phyloP scores from a whole-genome alignment of 2,797 vertebrate genomes.

The Nannoperca australis region DNA sequence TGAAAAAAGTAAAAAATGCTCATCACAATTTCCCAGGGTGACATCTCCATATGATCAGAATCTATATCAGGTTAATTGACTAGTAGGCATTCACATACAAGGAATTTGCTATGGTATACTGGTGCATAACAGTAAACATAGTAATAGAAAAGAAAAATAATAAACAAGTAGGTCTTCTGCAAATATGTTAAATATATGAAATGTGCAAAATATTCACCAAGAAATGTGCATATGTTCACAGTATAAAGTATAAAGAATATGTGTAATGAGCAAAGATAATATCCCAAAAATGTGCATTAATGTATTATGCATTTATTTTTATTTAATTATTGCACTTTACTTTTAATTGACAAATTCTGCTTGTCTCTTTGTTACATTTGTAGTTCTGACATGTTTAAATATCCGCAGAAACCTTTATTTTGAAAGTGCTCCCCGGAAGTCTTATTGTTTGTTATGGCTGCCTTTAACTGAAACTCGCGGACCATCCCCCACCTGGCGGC shows the following conservation, averaged over 20 bases:
- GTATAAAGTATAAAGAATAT: background rate
- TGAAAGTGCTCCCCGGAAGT: slow-evolving; percentile 59
- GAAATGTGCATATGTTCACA: too few relatives aligned
- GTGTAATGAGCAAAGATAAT: background rate
- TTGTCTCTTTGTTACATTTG: background rate
- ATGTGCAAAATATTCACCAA: too few relatives aligned
- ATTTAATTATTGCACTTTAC: background rate
- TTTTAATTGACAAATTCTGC: background rate
- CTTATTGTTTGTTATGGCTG: rapidly evolving
- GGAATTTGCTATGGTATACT: background rate
- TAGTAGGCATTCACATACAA: too few relatives aligned
- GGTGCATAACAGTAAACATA: background rate
- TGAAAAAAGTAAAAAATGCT: background rate
- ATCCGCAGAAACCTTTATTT: slow-evolving; percentile 45
- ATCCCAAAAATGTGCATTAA: background rate
- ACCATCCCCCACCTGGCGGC: slow-evolving; percentile 77
- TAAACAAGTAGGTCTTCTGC: too few relatives aligned
- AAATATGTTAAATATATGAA: too few relatives aligned
- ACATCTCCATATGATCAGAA: too few relatives aligned
- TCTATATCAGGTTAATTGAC: too few relatives aligned
- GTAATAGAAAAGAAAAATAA: background rate
- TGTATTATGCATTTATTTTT: background rate
- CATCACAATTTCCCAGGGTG: background rate
- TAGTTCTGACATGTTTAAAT: too few relatives aligned
- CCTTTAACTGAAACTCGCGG: slow-evolving; percentile 33